Evolutionary conservation across 2,113 vertebrate genomes (phyloP), one percentile per base, ranked within the genome.

Genomic region (Megaceryle maxima): DNA sequence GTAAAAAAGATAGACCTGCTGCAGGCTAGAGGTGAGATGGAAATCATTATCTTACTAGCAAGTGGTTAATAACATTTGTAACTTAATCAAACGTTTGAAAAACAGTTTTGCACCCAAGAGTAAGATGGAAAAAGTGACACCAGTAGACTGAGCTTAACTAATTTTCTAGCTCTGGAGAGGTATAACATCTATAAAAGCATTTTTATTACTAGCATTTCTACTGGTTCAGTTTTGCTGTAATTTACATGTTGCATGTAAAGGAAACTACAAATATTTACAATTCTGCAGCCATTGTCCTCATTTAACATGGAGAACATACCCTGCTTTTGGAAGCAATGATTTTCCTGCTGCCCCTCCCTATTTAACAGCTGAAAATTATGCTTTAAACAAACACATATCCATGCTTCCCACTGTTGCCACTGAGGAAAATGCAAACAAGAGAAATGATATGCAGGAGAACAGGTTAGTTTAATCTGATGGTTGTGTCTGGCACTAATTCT

Each of bases 21-120:
- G 33, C 69, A 73, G 43, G n/a, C 78, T 77, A 89, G 96, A 92
- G 97, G 97, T 98, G 79, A 95, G 92, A 35, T 22, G 31, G 37
- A 68, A 62, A 44, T 72, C 11, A 33, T 8, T 62, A 2, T 29
- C 16, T 66, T 43, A 66, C 24, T 50, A 51, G 43, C n/a, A 94
- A 6, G 22, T 63, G 21, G 16, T 44, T 90, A 55, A 64, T 59
- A 93, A 64, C 0, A 0, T 41, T 59, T 73, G 20, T 41, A 76
- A 51, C 68, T 74, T 37, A 63, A 76, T 3, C 13, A 43, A 85
- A 63, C 44, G 33, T 55, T 67, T n/a, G 33, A 39, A 80, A 84
- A 87, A 20, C 12, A 35, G 48, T 63, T 73, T 77, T 68, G 24
- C 81, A 56, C 18, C 29, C 20, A 44, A 77, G 43, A 44, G 51